Base-by-base conservation (phyloP, 2,797 vertebrate species). In the Pangasius krempfi region DNA sequence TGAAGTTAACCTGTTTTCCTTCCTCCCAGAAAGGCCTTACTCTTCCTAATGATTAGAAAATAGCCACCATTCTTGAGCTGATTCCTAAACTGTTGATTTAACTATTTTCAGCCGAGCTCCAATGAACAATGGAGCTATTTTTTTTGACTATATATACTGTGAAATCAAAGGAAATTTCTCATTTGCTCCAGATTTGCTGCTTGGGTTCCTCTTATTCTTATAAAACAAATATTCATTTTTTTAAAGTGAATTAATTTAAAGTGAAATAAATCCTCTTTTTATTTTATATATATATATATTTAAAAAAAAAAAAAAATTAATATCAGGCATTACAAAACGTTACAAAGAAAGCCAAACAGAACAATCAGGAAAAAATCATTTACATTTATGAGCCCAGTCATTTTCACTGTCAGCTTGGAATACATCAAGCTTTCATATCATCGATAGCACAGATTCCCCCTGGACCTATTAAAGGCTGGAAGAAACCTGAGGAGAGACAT, bases 341-440 rank as follows among this genome's bases (percentile, higher is more conserved):
- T 33, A 58, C 20, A 83, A 27, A 62, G 37, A 68, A 68, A 33
- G 30, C 30, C 50, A 70, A 30, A 54, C 44, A 84, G 4, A 52
- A 33, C 40, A 8, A 13, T 1, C 5, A 8, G 47, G n/a, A 76
- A 3, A 64, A 37, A 50, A 22, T 44, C 50, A 47, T 91, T 81
- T 89, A 6, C 13, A 30, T 83, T 80, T 64, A 73, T 60, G 82
- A 66, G 2, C 54, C 66, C 1, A 62, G 9, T n/a, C 50, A 16
- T 80, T 40, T 86, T 87, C 80, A 27, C 60, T 83, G 86, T n/a
- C n/a, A n/a, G n/a, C n/a, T n/a, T 20, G 66, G 81, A 82, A 60
- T 50, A 84, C 44, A 87, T 82, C 40, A 86, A 90, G 22, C 54
- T n/a, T 84, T 86, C 78, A 89, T 76, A 82, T 89, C 86, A 87